These are phyloP conservation scores for Paelopatides confundens DNA, from an alignment of 53 echinoderm and acorn worm species.

Conservation along the genomic window DNA sequence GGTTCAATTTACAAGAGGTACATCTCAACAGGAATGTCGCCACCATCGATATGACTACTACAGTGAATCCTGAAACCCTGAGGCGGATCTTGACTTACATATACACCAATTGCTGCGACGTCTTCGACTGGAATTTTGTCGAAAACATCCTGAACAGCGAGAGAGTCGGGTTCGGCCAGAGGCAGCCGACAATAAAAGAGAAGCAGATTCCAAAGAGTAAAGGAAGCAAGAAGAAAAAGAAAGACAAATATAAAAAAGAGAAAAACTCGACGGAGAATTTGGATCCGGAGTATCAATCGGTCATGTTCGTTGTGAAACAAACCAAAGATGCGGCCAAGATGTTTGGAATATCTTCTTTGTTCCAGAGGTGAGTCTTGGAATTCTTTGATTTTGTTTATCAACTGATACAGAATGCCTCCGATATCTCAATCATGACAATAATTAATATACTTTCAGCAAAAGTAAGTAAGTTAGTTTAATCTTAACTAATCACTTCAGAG, in stretches of 20 bases:
- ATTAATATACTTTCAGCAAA: too few relatives aligned
- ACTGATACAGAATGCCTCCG: too few relatives aligned
- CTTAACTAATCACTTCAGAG: too few relatives aligned
- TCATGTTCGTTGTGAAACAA: neutral
- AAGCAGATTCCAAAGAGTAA: conserved; percentile 34
- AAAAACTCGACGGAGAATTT: conserved; percentile 6
- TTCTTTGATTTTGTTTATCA: too few relatives aligned
- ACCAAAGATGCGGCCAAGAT: conserved; percentile 78
- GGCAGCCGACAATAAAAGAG: conserved; percentile 28
- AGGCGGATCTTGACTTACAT: conserved; percentile 76
- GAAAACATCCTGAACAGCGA: conserved; percentile 33
- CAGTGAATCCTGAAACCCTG: conserved; percentile 61
- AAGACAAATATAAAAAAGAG: conserved; percentile 53
- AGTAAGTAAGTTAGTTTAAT: too few relatives aligned
- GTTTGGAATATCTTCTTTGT: conserved; percentile 82
- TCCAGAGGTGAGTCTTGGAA: conserved; percentile 72
- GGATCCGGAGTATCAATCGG: neutral
- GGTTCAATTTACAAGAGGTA: neutral
- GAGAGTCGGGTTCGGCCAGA: conserved; percentile 9
- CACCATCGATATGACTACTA: conserved; percentile 67
- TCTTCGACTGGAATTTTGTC: conserved; percentile 55
- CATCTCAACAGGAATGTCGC: conserved; percentile 33
- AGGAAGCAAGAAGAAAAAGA: conserved; percentile 57
- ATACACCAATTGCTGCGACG: conserved; percentile 87
- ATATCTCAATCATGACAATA: too few relatives aligned